Conservation (phyloP, 2,797 vertebrate genomes). For the Urosaurus nigricauda region DNA sequence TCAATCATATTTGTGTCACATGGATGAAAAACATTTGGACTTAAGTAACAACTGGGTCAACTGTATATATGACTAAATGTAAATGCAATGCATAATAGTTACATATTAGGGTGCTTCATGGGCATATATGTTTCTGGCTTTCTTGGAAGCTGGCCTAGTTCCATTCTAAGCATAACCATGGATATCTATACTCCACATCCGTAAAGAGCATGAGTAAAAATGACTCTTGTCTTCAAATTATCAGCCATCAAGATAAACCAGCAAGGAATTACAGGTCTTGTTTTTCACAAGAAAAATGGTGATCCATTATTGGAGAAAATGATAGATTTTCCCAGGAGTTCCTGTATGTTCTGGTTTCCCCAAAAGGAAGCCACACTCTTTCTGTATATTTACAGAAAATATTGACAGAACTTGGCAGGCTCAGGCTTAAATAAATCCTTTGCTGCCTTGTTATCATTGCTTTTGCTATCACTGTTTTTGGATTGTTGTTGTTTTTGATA, state of each 20-base stretch:
- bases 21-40: too few species aligned
- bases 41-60: too few species aligned
- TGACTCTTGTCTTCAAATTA: conserved; percentile 49
- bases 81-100: background rate
- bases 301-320: conserved; percentile 4
- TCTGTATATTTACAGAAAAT: conserved; percentile 19
- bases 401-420: conserved; percentile 15
- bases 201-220: conserved; percentile 5
- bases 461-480: background rate
- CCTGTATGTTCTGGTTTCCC: background rate
- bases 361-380: background rate
- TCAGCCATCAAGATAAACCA: background rate
- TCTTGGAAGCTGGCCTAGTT: background rate
- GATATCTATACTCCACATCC: background rate
- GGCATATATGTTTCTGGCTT: too few species aligned
- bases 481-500: background rate
- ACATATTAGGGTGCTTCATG: background rate
- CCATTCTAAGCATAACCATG: conserved; percentile 40
- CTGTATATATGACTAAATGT: too few species aligned
- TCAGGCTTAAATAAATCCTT: conserved; percentile 32
- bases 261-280: background rate
- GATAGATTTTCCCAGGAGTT: background rate
- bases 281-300: background rate
- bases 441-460: background rate
- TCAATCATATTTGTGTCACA: too few species aligned